Conservation (phyloP, 2,888 invertebrate genomes). For the Hylaea fasciaria region DNA sequence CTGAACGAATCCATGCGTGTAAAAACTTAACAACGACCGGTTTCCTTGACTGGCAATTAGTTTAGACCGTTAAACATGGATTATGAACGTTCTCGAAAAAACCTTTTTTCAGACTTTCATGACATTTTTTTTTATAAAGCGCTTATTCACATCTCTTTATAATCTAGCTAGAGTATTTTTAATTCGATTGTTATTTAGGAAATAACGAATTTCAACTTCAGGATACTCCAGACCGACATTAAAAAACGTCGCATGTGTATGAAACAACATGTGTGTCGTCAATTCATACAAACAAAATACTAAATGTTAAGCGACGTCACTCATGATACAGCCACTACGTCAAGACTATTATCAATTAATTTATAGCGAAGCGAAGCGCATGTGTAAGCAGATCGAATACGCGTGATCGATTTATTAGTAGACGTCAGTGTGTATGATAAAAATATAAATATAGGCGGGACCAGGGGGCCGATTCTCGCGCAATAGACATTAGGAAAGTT, state of each 20-base stretch:
- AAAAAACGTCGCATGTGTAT: no score
- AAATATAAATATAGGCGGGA: constrained; percentile 22
- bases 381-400: constrained; percentile 19
- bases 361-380: constrained; percentile 8
- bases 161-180: no score
- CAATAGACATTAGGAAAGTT: background rate
- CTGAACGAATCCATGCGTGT: constrained; percentile 18
- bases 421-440: constrained; percentile 18
- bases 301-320: constrained; percentile 11
- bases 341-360: constrained; percentile 16
- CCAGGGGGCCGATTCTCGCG: background rate
- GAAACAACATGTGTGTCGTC: no score
- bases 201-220: no score
- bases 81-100: constrained; percentile 7
- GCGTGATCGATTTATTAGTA: constrained; percentile 22
- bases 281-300: no score
- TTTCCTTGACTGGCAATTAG: constrained; percentile 20
- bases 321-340: constrained; percentile 22
- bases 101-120: no score
- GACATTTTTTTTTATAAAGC: no score
- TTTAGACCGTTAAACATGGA: constrained; percentile 16
- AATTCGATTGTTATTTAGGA: no score
- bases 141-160: no score
- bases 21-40: constrained; percentile 7
- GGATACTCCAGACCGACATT: no score